Percentiles rank a stretch among this genome's conserved stretches.
These are phyloP conservation scores for Hycleus cichorii DNA, from an alignment of 1,140 invertebrate species.

Conservation along the genomic window DNA sequence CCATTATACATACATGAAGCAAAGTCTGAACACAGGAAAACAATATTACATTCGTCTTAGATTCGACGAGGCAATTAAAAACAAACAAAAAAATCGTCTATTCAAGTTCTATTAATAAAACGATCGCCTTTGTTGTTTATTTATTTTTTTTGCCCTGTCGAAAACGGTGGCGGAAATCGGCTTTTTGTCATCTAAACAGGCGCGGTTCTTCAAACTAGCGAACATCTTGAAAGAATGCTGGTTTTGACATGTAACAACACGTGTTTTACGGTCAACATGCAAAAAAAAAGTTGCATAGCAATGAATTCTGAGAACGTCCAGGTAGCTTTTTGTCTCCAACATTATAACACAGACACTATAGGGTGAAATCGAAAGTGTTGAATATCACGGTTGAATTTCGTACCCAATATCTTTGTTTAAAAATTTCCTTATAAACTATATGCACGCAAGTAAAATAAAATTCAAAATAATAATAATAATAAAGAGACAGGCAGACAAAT, in stretches of 20 bases:
- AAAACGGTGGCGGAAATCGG: slow-evolving; percentile 7
- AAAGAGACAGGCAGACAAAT: background rate
- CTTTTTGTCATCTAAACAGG: background rate
- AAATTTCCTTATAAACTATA: too few species aligned
- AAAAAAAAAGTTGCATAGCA: slow-evolving; percentile 10
- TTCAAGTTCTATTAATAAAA: too few species aligned
- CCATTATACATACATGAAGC: too few species aligned
- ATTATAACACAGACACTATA: background rate
- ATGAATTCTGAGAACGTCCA: slow-evolving; percentile 15
- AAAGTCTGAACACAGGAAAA: too few species aligned
- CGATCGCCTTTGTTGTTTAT: too few species aligned
- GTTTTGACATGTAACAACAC: slow-evolving; percentile 13
- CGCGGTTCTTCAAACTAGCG: slow-evolving; percentile 7
- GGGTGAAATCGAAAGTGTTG: slow-evolving; percentile 13
- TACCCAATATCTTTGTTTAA: too few species aligned
- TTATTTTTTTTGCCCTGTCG: too few species aligned
- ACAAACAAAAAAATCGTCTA: too few species aligned
- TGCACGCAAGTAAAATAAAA: too few species aligned
- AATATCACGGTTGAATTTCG: slow-evolving; percentile 9
- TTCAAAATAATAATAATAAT: too few species aligned
- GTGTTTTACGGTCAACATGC: slow-evolving; percentile 14
- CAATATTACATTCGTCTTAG: too few species aligned
- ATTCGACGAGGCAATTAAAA: too few species aligned
- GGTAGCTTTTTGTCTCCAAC: slow-evolving; percentile 11
- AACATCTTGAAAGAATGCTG: slow-evolving; percentile 14